phyloP scores from a whole-genome alignment of 2,113 vertebrate species.

The Anhinga anhinga region DNA sequence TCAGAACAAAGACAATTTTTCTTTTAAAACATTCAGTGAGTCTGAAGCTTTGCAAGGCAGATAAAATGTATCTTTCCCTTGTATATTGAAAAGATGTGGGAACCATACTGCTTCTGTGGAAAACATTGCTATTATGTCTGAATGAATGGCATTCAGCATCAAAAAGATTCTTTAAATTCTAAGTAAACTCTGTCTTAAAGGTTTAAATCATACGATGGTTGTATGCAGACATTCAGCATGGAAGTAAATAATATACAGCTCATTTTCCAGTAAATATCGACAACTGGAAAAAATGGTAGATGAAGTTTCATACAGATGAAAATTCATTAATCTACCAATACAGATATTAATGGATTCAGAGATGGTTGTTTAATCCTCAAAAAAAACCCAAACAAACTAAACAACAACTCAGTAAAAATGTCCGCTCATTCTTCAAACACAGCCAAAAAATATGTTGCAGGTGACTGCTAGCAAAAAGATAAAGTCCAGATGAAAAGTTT shows the following conservation, averaged over 20 bases:
- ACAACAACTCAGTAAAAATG: not conserved
- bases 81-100: not conserved
- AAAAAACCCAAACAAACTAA: not conserved
- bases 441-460: not conserved
- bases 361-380: not conserved
- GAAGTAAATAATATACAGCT: not conserved
- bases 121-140: not conserved
- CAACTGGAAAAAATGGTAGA: not conserved
- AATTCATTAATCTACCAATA: not conserved
- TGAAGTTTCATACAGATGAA: not conserved
- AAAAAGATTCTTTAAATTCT: not conserved
- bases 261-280: not conserved
- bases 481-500: not conserved
- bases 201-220: not conserved
- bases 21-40: not conserved
- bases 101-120: not conserved
- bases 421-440: not conserved
- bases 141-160: not conserved
- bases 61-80: not conserved
- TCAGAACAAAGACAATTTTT: not conserved
- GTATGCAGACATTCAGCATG: not conserved
- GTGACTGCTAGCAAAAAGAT: not conserved
- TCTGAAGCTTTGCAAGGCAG: not conserved
- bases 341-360: not conserved
- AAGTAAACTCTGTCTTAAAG: not conserved